Conservation (phyloP, 2,888 invertebrate genomes). For the Agrotis segetum region DNA sequence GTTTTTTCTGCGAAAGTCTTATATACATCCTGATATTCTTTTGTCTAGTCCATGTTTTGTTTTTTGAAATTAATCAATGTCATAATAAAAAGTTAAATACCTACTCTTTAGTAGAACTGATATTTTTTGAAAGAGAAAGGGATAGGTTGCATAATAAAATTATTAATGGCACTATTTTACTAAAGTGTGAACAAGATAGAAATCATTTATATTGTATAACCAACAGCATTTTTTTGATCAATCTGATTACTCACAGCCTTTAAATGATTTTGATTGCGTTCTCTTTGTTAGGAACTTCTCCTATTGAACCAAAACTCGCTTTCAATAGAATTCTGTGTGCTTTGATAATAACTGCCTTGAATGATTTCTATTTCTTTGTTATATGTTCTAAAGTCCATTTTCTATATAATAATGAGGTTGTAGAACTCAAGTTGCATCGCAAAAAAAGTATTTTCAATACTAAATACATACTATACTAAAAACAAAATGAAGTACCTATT, state of each 20-base stretch:
- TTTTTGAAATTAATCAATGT: background rate
- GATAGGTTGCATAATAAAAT: background rate
- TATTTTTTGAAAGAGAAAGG: background rate
- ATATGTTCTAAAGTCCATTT: background rate
- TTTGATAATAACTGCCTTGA: slow-evolving; percentile 7
- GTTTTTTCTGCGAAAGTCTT: background rate
- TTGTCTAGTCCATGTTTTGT: background rate
- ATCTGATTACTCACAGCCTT: background rate
- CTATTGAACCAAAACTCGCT: slow-evolving; percentile 15
- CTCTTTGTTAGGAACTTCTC: slow-evolving; percentile 13
- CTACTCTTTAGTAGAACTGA: background rate
- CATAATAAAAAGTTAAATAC: too few species aligned
- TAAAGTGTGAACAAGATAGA: background rate
- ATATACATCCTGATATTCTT: background rate
- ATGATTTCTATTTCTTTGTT: slow-evolving; percentile 16
- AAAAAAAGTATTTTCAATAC: background rate
- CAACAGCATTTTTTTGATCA: background rate
- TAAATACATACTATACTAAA: too few species aligned
- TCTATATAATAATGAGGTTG: slow-evolving; percentile 15
- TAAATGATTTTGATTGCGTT: slow-evolving; percentile 18
- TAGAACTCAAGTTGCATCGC: slow-evolving; percentile 2
- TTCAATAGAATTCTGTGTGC: slow-evolving; percentile 35
- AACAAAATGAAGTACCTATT: too few species aligned
- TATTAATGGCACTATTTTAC: background rate
- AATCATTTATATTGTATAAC: background rate